These are phyloP conservation scores for Psix sp. DNA, from an alignment of 1,140 invertebrate genomes.

Conservation along the genomic window DNA sequence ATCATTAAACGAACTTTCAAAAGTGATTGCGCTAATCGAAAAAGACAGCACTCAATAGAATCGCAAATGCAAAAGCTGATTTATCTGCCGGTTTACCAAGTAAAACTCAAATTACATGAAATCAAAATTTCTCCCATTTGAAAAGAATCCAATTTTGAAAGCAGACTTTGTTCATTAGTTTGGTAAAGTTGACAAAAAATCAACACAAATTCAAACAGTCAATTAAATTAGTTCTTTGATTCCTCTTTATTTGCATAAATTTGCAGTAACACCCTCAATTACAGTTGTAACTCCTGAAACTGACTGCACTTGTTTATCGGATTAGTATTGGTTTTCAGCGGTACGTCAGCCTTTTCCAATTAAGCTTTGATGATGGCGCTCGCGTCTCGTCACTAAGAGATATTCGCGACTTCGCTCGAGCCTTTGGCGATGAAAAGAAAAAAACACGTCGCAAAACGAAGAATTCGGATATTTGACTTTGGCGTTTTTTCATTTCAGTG, in stretches of 20 bases:
- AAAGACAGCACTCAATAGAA: slow-evolving; percentile 9
- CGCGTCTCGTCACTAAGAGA: slow-evolving; percentile 51
- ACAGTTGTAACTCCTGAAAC: slow-evolving; percentile 34
- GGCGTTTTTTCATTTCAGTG: slow-evolving; percentile 41
- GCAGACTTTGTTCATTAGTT: not conserved
- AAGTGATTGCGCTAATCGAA: slow-evolving; percentile 9
- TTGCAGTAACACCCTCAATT: slow-evolving; percentile 45
- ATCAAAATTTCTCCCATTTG: not conserved
- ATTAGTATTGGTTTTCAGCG: slow-evolving; percentile 57
- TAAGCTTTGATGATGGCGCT: slow-evolving; percentile 66
- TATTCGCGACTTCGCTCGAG: no score
- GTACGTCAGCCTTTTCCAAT: slow-evolving; percentile 66
- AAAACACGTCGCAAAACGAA: slow-evolving; percentile 11
- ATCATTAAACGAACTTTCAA: slow-evolving; percentile 19
- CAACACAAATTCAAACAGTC: slow-evolving; percentile 39
- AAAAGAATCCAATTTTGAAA: not conserved
- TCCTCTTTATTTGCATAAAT: slow-evolving; percentile 58
- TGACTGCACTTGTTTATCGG: slow-evolving; percentile 48
- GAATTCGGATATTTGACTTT: slow-evolving; percentile 48
- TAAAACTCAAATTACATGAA: no score
- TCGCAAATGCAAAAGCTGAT: slow-evolving; percentile 1
- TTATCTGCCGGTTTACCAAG: not conserved
- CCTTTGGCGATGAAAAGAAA: no score
- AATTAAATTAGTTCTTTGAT: slow-evolving; percentile 53
- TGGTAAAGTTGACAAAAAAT: slow-evolving; percentile 2